Evolutionary conservation across 2,113 vertebrate species (phyloP).

Genomic region (Dicentrarchus labrax): DNA sequence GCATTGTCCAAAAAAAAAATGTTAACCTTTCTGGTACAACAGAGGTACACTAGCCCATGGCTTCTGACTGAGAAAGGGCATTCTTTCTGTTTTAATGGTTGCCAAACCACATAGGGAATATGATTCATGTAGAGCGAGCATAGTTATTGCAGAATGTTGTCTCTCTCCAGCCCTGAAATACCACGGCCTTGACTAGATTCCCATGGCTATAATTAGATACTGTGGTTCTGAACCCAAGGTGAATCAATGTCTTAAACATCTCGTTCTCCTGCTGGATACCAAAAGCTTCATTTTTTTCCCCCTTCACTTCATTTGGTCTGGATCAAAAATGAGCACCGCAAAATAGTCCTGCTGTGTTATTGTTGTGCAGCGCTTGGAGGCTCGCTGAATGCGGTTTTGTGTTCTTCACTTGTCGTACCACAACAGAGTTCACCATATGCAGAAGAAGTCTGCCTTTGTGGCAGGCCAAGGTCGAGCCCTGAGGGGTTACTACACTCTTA

Average conservation of each 20-base stretch:
- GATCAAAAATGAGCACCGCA: slow-evolving; percentile 67
- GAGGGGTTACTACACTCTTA: slow-evolving; percentile 50
- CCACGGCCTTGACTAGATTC: slow-evolving; percentile 80
- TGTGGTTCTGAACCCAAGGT: slow-evolving; percentile 80
- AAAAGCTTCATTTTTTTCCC: slow-evolving; percentile 45
- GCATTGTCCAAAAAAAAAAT: slow-evolving; percentile 51
- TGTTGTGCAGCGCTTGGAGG: slow-evolving; percentile 59
- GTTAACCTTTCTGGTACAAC: slow-evolving; percentile 73
- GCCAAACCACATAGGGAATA: slow-evolving; percentile 79
- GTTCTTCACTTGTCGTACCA: slow-evolving; percentile 46
- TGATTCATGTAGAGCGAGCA: slow-evolving; percentile 81
- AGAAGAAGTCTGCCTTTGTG: slow-evolving; percentile 25
- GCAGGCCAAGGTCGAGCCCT: slow-evolving; percentile 44
- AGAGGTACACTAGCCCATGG: slow-evolving; percentile 66
- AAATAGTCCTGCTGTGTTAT: slow-evolving; percentile 68
- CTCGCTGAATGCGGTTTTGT: slow-evolving; percentile 48
- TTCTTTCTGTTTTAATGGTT: slow-evolving; percentile 82
- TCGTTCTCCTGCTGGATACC: slow-evolving; percentile 72
- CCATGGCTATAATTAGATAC: slow-evolving; percentile 82
- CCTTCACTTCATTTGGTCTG: slow-evolving; percentile 64
- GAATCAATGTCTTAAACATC: slow-evolving; percentile 81
- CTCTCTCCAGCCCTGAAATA: slow-evolving; percentile 74
- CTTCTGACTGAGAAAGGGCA: slow-evolving; percentile 78
- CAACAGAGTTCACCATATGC: slow-evolving; percentile 32
- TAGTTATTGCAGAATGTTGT: slow-evolving; percentile 79